These are phyloP conservation scores for Druon quercuslanigerum DNA, from an alignment of 1,140 invertebrate genomes.

Conservation along the genomic window DNA sequence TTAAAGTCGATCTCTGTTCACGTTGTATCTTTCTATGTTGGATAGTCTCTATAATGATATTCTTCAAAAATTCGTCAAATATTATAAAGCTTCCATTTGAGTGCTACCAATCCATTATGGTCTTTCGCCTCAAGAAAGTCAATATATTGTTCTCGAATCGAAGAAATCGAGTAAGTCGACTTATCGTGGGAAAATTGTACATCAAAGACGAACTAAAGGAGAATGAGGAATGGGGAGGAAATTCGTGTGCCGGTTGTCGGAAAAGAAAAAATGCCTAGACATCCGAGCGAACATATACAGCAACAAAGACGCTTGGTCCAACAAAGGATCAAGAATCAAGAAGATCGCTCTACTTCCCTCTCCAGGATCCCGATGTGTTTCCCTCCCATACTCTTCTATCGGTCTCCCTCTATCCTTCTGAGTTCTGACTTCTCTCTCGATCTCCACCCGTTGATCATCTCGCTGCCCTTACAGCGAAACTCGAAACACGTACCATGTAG, in stretches of 20 bases:
- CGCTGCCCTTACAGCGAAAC: slow-evolving; percentile 34
- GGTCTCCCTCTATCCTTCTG: background rate
- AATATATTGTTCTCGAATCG: too few species aligned
- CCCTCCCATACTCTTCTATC: background rate
- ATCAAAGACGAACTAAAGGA: slow-evolving; percentile 35
- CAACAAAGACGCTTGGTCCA: slow-evolving; percentile 56
- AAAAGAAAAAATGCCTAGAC: slow-evolving; percentile 54
- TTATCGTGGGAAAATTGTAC: slow-evolving; percentile 47
- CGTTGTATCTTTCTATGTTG: too few species aligned
- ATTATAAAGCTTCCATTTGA: background rate
- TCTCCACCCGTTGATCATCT: slow-evolving; percentile 49
- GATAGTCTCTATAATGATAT: too few species aligned
- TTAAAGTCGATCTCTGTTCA: too few species aligned
- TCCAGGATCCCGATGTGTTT: slow-evolving; percentile 36
- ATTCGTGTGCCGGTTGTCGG: slow-evolving; percentile 60
- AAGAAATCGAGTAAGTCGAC: slow-evolving; percentile 7
- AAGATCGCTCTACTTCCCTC: slow-evolving; percentile 60
- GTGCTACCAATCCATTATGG: background rate
- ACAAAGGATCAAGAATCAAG: slow-evolving; percentile 59
- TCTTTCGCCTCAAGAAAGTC: background rate
- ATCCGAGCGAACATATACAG: slow-evolving; percentile 53
- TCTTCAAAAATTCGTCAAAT: too few species aligned
- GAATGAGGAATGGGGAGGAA: slow-evolving; percentile 52
- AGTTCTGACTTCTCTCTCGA: background rate
- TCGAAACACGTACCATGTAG: slow-evolving; percentile 41